phyloP scores from a whole-genome alignment of 35 echinoderm and acorn worm genomes.

The Hemicentrotus pulcherrimus region DNA sequence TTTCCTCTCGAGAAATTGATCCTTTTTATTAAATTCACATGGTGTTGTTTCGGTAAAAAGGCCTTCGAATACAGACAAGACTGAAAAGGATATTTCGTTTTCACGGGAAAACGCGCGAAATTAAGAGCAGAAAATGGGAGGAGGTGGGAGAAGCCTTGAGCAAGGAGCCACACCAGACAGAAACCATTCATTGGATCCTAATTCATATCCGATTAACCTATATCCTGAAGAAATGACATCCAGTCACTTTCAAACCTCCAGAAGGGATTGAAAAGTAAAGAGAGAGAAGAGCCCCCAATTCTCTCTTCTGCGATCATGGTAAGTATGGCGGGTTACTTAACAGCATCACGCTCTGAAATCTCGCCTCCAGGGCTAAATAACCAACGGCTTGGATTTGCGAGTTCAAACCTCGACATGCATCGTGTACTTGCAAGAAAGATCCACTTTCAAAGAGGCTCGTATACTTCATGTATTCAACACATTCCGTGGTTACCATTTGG shows the following conservation, averaged over 20 bases:
- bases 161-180: neutral
- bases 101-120: neutral
- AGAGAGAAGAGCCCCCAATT: neutral
- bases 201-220: slow-evolving; percentile 39
- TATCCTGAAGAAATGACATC: slow-evolving; percentile 36
- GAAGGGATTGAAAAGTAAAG: neutral
- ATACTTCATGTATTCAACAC: neutral
- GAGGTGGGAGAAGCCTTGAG: neutral
- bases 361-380: neutral
- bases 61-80: neutral
- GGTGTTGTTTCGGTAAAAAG: neutral
- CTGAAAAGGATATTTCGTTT: neutral
- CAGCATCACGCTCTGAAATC: neutral
- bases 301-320: neutral
- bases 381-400: neutral
- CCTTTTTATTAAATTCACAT: neutral
- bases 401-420: neutral
- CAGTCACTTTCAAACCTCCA: neutral
- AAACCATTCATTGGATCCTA: slow-evolving; percentile 35
- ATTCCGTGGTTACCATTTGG: neutral
- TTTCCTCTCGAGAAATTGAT: neutral
- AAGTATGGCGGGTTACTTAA: slow-evolving; percentile 9
- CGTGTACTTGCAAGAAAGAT: neutral
- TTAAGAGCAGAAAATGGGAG: neutral
- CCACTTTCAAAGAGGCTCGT: neutral